Evolutionary conservation across 2,888 invertebrate species (phyloP).

Genomic region (Sinohyriopsis cumingii): DNA sequence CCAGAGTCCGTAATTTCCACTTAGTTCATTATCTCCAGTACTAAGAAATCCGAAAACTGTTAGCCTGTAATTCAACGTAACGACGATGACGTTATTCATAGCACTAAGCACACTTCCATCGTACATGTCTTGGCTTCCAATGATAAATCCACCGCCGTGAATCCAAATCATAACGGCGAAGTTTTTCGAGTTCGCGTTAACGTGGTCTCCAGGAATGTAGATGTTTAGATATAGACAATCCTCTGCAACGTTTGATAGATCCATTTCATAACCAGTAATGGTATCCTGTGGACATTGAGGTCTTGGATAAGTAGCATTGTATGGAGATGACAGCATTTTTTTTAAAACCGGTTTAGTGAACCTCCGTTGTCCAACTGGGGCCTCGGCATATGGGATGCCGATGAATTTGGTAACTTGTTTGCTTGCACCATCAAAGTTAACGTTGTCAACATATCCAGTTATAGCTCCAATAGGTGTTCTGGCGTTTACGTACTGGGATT

Average conservation of each 20-base stretch:
- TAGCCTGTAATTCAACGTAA: slow-evolving; percentile 92
- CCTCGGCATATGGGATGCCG: slow-evolving; percentile 4
- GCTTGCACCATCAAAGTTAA: too few relatives aligned
- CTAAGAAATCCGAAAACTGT: slow-evolving; percentile 96
- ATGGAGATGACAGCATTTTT: background rate
- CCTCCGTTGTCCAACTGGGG: slow-evolving; percentile 9
- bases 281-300: slow-evolving; percentile 10
- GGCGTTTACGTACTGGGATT: too few relatives aligned
- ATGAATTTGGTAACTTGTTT: too few relatives aligned
- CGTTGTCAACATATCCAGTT: too few relatives aligned
- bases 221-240: slow-evolving; percentile 96
- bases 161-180: slow-evolving; percentile 90
- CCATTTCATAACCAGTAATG: background rate
- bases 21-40: slow-evolving; percentile 82
- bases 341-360: slow-evolving; percentile 10
- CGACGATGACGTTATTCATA: slow-evolving; percentile 79
- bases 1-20: slow-evolving; percentile 93
- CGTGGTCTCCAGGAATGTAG: slow-evolving; percentile 82
- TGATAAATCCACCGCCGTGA: slow-evolving; percentile 94
- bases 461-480: too few relatives aligned
- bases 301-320: slow-evolving; percentile 5
- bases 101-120: slow-evolving; percentile 11
- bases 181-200: slow-evolving; percentile 56
- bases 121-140: slow-evolving; percentile 81
- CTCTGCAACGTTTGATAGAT: slow-evolving; percentile 76